These are phyloP conservation scores for Enteromius radiatus DNA, from an alignment of 2,797 vertebrate genomes.

Conservation along the genomic window DNA sequence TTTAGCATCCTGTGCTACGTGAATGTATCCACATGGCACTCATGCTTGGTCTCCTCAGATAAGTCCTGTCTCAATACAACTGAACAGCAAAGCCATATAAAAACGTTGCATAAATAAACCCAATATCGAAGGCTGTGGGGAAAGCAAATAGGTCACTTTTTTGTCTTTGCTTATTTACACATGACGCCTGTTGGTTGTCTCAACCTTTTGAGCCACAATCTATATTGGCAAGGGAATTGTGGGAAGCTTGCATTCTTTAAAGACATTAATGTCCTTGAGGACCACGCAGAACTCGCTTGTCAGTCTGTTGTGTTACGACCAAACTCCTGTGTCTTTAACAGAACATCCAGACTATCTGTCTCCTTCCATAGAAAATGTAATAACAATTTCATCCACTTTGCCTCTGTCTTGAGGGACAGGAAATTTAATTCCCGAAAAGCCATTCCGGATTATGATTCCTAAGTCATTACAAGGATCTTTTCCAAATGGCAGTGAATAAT, in stretches of 20 bases:
- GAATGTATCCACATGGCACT: slow-evolving; percentile 29
- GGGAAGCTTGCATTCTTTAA: slow-evolving; percentile 25
- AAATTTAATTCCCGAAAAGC: slow-evolving; percentile 62
- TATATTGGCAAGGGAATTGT: background rate
- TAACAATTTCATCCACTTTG: slow-evolving; percentile 65
- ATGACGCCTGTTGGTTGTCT: background rate
- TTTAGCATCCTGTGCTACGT: slow-evolving; percentile 15
- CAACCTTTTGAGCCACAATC: background rate
- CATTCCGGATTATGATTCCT: slow-evolving; percentile 60
- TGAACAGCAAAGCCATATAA: background rate
- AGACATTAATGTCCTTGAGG: slow-evolving; percentile 26
- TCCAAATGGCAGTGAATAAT: slow-evolving; percentile 45
- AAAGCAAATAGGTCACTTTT: background rate
- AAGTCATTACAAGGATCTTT: slow-evolving; percentile 46
- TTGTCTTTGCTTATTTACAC: background rate
- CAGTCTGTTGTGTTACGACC: slow-evolving; percentile 1
- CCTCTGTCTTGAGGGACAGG: slow-evolving; percentile 57
- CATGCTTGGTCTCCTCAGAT: slow-evolving; percentile 14
- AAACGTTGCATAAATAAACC: background rate
- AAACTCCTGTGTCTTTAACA: slow-evolving; percentile 47
- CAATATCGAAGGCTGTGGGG: background rate
- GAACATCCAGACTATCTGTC: slow-evolving; percentile 56
- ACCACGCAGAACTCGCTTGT: background rate
- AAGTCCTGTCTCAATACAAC: background rate
- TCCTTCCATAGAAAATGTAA: slow-evolving; percentile 58